Percentiles rank a stretch among this genome's conserved stretches.
These are phyloP conservation scores for Varecia variegata DNA, from an alignment of 2,797 vertebrate genomes.

Conservation along the genomic window DNA sequence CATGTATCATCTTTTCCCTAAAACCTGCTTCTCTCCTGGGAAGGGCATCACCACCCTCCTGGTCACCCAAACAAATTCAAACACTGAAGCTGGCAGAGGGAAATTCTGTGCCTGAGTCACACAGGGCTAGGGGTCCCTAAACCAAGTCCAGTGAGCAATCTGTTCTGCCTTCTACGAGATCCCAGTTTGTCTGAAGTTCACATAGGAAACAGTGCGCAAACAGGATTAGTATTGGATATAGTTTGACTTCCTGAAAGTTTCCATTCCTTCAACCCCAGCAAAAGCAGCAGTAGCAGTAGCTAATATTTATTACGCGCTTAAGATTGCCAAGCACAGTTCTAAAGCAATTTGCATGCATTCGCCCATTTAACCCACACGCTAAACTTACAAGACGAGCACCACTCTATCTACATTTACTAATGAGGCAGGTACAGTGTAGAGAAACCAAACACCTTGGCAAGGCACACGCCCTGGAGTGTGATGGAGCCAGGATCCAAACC, in stretches of 20 bases:
- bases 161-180: neutral
- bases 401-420: neutral
- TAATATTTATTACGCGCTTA: neutral
- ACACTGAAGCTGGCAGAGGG: neutral
- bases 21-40: neutral
- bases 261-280: neutral
- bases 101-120: neutral
- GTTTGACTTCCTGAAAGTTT: neutral
- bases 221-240: neutral
- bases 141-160: neutral
- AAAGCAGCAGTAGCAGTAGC: neutral
- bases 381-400: neutral
- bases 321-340: neutral
- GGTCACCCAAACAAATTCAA: neutral
- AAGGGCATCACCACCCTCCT: neutral
- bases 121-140: neutral
- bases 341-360: neutral
- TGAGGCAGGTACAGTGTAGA: neutral
- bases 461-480: neutral
- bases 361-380: neutral
- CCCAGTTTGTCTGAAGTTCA: neutral
- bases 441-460: neutral
- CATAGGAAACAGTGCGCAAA: neutral
- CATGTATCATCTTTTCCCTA: neutral
- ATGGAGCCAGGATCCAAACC: neutral